phyloP scores from a whole-genome alignment of 2,113 vertebrate genomes.

The Scomber scombrus region DNA sequence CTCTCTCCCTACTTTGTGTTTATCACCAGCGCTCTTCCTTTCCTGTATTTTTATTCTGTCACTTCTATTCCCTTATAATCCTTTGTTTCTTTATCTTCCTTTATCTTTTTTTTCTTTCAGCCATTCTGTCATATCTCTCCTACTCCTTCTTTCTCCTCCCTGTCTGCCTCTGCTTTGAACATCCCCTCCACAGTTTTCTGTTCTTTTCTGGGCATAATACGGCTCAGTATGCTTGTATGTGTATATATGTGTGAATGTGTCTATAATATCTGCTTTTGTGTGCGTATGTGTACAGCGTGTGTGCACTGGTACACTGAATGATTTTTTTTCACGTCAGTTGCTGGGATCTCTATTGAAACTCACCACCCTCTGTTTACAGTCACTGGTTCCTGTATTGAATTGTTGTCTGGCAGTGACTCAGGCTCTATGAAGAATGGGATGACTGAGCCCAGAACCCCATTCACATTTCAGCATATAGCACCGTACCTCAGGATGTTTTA shows the following conservation, averaged over 20 bases:
- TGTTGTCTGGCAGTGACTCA: conserved; percentile 23
- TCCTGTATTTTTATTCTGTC: not conserved
- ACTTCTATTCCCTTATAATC: not conserved
- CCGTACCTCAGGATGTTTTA: not conserved
- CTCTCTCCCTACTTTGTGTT: conserved; percentile 22
- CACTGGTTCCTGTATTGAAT: conserved; percentile 23
- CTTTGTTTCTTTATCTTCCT: conserved; percentile 18
- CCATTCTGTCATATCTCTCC: not conserved
- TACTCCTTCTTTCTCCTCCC: not conserved
- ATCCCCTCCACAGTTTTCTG: not conserved
- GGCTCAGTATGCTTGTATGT: conserved; percentile 2
- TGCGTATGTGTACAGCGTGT: not conserved
- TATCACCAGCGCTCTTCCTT: not conserved
- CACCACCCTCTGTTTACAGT: conserved; percentile 6
- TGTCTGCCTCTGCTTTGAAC: conserved; percentile 5
- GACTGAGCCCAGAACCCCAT: conserved; percentile 29
- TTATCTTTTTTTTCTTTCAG: conserved; percentile 19
- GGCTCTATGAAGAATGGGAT: conserved; percentile 11
- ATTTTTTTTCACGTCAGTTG: conserved; percentile 24
- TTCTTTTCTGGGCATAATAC: conserved; percentile 8
- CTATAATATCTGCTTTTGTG: not conserved
- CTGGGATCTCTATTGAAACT: conserved; percentile 27
- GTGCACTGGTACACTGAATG: not conserved
- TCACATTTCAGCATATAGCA: conserved; percentile 23
- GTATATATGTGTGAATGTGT: not conserved